Conservation (phyloP, 2,888 invertebrate species). For the Mayetiola destructor region DNA sequence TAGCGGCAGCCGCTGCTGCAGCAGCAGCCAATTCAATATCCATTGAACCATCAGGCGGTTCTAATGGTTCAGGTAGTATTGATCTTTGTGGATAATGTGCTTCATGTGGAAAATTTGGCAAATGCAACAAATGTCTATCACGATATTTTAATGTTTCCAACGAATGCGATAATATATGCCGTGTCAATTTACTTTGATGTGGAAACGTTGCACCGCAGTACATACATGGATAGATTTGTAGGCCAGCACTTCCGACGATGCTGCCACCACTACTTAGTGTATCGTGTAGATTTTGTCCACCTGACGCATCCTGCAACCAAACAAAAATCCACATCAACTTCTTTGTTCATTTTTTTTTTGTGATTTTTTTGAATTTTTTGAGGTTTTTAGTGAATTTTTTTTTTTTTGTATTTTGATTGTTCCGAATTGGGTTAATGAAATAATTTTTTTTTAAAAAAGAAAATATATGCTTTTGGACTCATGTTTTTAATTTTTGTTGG, state of each 20-base stretch:
- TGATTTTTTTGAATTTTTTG: constrained; percentile 17
- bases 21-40: constrained; percentile 22
- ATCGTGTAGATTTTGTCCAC: constrained; percentile 38
- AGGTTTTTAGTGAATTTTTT: constrained; percentile 15
- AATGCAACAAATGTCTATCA: constrained; percentile 46
- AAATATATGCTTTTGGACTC: constrained; percentile 1
- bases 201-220: constrained; percentile 81
- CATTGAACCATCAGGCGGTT: constrained; percentile 29
- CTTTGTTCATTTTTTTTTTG: constrained; percentile 39
- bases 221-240: constrained; percentile 61
- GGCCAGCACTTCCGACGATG: constrained; percentile 23
- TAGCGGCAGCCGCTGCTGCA: constrained; percentile 36
- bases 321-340: constrained; percentile 73
- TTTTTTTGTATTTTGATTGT: constrained; percentile 15
- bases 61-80: constrained; percentile 29
- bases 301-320: constrained; percentile 77
- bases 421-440: neutral
- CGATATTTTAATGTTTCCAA: constrained; percentile 77
- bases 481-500: constrained; percentile 5
- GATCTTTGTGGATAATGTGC: constrained; percentile 34
- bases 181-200: constrained; percentile 79
- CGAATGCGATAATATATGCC: constrained; percentile 79
- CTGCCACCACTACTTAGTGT: no score
- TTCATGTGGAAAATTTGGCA: constrained; percentile 34
- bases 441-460: constrained; percentile 5